Evolutionary conservation across 2,888 invertebrate species (phyloP), one percentile per base, ranked within the genome.

Genomic region (Scaptomyza flava): DNA sequence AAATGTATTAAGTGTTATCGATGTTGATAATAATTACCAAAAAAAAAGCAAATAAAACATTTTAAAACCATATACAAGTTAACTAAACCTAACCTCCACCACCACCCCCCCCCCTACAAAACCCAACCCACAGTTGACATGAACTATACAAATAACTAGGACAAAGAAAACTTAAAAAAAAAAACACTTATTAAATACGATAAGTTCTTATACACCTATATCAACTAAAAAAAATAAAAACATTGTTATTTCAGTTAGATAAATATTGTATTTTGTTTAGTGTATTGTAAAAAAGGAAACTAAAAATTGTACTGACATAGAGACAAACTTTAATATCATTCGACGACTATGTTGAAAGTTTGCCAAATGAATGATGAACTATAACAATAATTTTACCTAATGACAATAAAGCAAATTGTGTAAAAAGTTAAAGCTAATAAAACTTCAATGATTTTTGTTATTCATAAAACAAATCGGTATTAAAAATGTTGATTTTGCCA

Each of bases 11-110:
- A 83, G 68, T 77, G 77, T 80, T 81, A 83, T 81, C 68, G 63
- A 81, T 80, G 84, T 81, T 87, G 78, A 81, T 84, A 80, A 84
- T 81, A 80, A 80, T 70, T 69, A 72, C 43, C 53, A 69, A 67
- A 45, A 36, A 38, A 8, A 14, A n/a, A 12, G 6, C n/a, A n/a
- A 38, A 23, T 23, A 14, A 38, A 57, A 36, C 43, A 64, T 81
- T 85, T 80, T 85, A 71, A 84, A 58, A 43, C 43, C 46, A 61
- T 67, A 60, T 62, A 61, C 50, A 64, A 41, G 17, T 54, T 42
- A 23, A 46, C 30, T 3, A 14, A 11, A 47, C 23, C 34, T 8
- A 36, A n/a, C 36, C 41, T 17, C 1, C 41, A 12, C 38, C 31
- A 4, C 34, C 27, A 36, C 23, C 38, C 38, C 31, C 0, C 34